Evolutionary conservation across 2,113 vertebrate genomes (phyloP), one percentile per base, ranked within the genome.

Genomic region (Zosterops lateralis): DNA sequence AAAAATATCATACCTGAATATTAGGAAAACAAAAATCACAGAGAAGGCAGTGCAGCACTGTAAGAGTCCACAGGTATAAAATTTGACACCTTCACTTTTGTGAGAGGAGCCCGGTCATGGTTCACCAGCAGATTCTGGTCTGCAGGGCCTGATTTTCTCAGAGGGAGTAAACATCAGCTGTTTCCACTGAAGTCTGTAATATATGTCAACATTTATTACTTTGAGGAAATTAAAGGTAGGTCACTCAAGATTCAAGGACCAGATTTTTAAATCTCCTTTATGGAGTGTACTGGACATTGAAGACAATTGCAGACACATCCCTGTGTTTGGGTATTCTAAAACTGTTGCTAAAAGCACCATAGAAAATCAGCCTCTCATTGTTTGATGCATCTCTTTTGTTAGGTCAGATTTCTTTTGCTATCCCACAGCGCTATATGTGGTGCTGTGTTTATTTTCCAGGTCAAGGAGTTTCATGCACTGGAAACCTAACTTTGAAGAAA

Each of bases 401-500:
- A 89, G 74, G 57, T 87, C 56, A 50, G 61, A 68, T 65, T 93
- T 95, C 73, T 91, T 89, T 61, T 79, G 82, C 48, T 67, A 40
- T 61, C 54, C 88, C 64, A 60, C 77, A 94, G 89, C 53, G 87
- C 18, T 93, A 17, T 73, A n/a, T 62, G 56, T 1, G 1, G 44
- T 53, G 31, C 32, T 78, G 44, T 97, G 82, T 92, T 96, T 96
- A 92, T 85, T 92, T 92, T 95, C 82, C 65, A 70, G 87, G 86
- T 91, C 91, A 92, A 87, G 92, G 90, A 94, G 57, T 90, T 96
- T 95, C 91, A 93, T 66, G 72, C 42, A 78, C 72, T 96, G 72
- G 73, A 95, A 96, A 94, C 68, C 92, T 87, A 91, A 96, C 93
- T 97, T 93, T 94, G 92, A 96, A 97, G 82, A 97, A 95, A 93